These are phyloP conservation scores for Campoletis raptor DNA, from an alignment of 2,888 invertebrate species.

Conservation along the genomic window DNA sequence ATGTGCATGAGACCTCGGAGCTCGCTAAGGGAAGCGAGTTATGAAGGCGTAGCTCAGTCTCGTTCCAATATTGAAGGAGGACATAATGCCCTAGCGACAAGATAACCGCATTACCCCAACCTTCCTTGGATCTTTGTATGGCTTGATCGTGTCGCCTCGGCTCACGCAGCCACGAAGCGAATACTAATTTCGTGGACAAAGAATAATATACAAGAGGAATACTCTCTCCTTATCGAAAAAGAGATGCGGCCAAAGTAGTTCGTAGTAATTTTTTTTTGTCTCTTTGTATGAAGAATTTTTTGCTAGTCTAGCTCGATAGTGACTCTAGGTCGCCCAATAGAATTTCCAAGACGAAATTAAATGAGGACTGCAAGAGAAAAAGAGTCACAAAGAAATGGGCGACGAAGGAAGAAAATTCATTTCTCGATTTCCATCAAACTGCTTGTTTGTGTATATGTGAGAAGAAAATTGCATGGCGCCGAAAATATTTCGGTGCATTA, in stretches of 20 bases:
- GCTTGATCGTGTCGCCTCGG: conserved; percentile 60
- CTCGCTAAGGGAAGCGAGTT: conserved; percentile 55
- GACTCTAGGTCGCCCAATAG: conserved; percentile 18
- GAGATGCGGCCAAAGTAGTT: conserved; percentile 43
- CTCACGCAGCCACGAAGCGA: conserved; percentile 61
- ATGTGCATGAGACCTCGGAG: conserved; percentile 47
- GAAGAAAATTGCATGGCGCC: conserved; percentile 26
- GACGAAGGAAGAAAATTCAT: conserved; percentile 58
- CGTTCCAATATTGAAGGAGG: conserved; percentile 80
- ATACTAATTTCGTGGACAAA: conserved; percentile 63
- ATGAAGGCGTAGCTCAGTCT: conserved; percentile 50
- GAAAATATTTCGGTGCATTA: conserved; percentile 49
- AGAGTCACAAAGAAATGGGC: conserved; percentile 4
- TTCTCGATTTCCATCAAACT: conserved; percentile 51
- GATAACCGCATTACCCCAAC: conserved; percentile 80
- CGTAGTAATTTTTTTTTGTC: conserved; percentile 35
- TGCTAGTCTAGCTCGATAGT: conserved; percentile 13
- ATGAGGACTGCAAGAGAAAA: conserved; percentile 27
- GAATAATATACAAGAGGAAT: conserved; percentile 49
- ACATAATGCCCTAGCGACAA: conserved; percentile 79
- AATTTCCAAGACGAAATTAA: conserved; percentile 52
- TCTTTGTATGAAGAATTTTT: conserved; percentile 67
- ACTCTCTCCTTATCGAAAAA: background rate
- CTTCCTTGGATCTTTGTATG: conserved; percentile 55
- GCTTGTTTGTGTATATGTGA: background rate